Evolutionary conservation across 2,888 invertebrate genomes (phyloP), one percentile per base, ranked within the genome.

Genomic region (Perithous albicinctus): DNA sequence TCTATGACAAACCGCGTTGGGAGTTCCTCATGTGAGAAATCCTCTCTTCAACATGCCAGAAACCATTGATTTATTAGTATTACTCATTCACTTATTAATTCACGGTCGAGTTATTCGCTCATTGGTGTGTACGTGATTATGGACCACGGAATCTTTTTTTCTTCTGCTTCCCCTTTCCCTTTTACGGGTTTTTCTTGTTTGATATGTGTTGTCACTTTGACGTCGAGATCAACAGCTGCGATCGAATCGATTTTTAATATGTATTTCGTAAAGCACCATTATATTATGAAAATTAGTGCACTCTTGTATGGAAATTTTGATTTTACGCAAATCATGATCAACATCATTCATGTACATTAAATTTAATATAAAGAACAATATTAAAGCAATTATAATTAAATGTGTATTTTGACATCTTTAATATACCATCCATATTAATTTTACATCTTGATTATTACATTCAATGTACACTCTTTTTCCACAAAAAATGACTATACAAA

Each of bases 71-170:
- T 74, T 70, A 56, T 41, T 32, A 7, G 59, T 82, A 32, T 59
- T 59, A 43, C 43, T 61, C 82, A 59, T 61, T 59, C 23, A 41
- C 64, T 78, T 51, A 51, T 54, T 66, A 26, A 70, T 72, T 66
- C 46, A 43, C 75, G 61, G 59, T 75, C 75, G 46, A 69, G 73
- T 56, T 75, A 76, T 56, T 67, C 35, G 67, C 38, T 76, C 78
- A 54, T 51, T 35, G 54, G 18, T 1, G n/a, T 61, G 69, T 41
- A 51, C 70, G 12, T 23, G 48, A 75, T 78, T 64, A 59, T 26
- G 29, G 59, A 82, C 82, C 82, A 23, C 82, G 72, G 46, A 43
- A 59, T 82, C 38, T 32, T 66, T 70, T 26, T 12, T 46, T n/a
- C 38, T 20, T 18, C 6, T 8, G n/a, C 18, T 20, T 74, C 29